These are phyloP conservation scores for Pristionchus entomophagus DNA, from an alignment of 2,888 invertebrate species.

Conservation along the genomic window DNA sequence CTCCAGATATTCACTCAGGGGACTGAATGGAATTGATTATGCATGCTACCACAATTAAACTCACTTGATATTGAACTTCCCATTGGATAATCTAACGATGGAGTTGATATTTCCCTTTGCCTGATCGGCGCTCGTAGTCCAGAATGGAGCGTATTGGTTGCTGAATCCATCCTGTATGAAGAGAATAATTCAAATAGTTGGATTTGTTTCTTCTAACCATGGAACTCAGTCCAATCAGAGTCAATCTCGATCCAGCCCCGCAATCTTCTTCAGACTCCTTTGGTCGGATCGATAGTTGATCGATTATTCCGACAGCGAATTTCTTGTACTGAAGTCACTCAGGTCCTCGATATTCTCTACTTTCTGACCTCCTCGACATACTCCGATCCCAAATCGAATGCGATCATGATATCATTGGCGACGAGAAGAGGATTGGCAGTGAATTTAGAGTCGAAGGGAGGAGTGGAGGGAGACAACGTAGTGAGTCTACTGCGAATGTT, in stretches of 20 bases:
- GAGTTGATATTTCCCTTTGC: conserved; percentile 3
- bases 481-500: not conserved
- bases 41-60: not conserved
- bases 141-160: not conserved
- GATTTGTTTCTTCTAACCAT: not conserved
- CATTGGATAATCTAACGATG: not conserved
- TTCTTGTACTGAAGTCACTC: conserved; percentile 19
- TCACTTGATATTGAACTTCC: conserved; percentile 14
- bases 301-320: conserved; percentile 1
- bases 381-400: conserved; percentile 1
- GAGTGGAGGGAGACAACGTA: not conserved
- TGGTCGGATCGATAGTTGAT: conserved; percentile 6
- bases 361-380: not conserved
- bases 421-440: conserved; percentile 7
- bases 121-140: not conserved
- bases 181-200: not conserved
- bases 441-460: conserved; percentile 13
- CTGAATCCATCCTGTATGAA: conserved; percentile 19
- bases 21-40: not conserved
- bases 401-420: conserved; percentile 38
- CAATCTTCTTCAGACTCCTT: not conserved
- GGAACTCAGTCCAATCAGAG: not conserved
- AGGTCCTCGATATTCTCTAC: too few species aligned
- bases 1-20: not conserved
- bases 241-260: not conserved